phyloP scores from a whole-genome alignment of 2,888 invertebrate genomes.

The Koerneria pararmatus region DNA sequence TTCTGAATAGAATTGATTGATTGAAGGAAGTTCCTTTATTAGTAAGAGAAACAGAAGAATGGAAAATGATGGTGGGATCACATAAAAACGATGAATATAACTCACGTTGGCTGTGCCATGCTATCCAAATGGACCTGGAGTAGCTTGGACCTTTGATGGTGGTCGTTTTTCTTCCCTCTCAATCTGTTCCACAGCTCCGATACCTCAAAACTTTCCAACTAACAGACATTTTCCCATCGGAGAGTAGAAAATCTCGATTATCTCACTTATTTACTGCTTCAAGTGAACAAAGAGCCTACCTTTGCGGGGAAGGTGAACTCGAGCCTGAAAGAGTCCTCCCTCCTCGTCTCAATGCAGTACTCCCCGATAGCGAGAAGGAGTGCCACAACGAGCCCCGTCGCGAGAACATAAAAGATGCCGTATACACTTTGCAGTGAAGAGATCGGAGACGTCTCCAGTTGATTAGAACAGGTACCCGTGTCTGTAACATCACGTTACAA shows the following conservation, averaged over 20 bases:
- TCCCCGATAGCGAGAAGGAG: conserved; percentile 49
- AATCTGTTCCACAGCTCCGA: conserved; percentile 38
- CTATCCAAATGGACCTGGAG: conserved; percentile 42
- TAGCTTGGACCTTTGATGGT: conserved; percentile 34
- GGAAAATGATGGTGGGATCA: too few species aligned
- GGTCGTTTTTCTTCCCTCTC: conserved; percentile 23
- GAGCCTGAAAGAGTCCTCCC: conserved; percentile 39
- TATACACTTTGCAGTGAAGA: conserved; percentile 34
- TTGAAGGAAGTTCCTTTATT: too few species aligned
- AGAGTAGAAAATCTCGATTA: background rate
- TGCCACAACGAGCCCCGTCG: conserved; percentile 50
- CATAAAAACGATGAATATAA: too few species aligned
- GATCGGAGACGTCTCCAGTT: conserved; percentile 25
- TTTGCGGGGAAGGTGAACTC: conserved; percentile 47
- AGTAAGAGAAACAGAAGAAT: too few species aligned
- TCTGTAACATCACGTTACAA: conserved; percentile 25
- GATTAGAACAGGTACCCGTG: conserved; percentile 33
- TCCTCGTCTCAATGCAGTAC: conserved; percentile 49
- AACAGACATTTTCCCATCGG: background rate
- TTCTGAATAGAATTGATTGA: too few species aligned
- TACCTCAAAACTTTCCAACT: conserved; percentile 28
- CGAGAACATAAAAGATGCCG: conserved; percentile 55
- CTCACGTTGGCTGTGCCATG: conserved; percentile 33
- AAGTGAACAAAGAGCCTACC: conserved; percentile 22
- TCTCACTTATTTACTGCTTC: background rate